Evolutionary conservation across 2,888 invertebrate species (phyloP).

Genomic region (Trilocha varians): DNA sequence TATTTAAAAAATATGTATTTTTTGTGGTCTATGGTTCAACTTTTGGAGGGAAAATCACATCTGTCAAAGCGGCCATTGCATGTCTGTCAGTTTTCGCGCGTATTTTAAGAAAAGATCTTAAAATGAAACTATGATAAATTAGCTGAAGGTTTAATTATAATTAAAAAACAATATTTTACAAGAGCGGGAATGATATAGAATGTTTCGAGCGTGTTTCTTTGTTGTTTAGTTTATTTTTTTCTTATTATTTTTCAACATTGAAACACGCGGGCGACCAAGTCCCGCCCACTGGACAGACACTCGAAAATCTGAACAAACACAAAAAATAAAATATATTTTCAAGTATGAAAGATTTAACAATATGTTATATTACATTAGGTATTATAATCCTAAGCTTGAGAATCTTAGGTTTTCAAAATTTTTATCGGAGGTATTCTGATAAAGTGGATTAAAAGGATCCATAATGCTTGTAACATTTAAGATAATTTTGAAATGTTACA

Average conservation of each 20-base stretch:
- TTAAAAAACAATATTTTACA: slow-evolving; percentile 44
- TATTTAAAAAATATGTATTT: not conserved
- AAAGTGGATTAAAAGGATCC: no score
- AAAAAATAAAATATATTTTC: slow-evolving; percentile 13
- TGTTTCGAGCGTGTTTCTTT: slow-evolving; percentile 44
- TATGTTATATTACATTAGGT: no score
- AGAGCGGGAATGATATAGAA: slow-evolving; percentile 58
- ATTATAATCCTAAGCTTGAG: no score
- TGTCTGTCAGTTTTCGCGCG: not conserved
- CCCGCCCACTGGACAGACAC: slow-evolving; percentile 46
- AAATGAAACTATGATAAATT: slow-evolving; percentile 5
- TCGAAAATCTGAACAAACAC: slow-evolving; percentile 34
- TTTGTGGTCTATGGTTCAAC: not conserved
- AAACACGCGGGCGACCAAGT: slow-evolving; percentile 37
- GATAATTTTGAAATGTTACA: no score
- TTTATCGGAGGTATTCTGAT: no score
- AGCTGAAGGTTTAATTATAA: slow-evolving; percentile 53
- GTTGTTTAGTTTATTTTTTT: slow-evolving; percentile 18
- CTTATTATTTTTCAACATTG: slow-evolving; percentile 23
- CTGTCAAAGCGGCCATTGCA: not conserved
- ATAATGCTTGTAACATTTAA: no score
- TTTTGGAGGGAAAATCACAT: not conserved
- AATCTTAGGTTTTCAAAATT: no score
- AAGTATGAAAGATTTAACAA: slow-evolving; percentile 3
- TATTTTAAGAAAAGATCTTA: not conserved